Base-by-base conservation (phyloP, 2,888 invertebrate genomes). In the Stenodema calcarata region DNA sequence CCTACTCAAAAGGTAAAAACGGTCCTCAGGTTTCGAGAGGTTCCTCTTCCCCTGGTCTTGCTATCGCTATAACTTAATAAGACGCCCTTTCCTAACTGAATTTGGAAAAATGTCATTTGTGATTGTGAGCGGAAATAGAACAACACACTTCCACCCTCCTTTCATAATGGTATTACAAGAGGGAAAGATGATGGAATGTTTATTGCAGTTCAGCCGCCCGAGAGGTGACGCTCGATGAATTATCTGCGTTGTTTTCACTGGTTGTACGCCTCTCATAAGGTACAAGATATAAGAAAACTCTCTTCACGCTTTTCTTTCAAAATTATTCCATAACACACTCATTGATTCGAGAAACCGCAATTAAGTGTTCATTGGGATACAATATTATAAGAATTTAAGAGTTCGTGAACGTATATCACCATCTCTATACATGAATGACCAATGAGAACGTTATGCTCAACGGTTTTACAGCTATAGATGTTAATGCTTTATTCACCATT, bases 1-100 rank as follows among this genome's bases (percentile, higher is more conserved):
- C 23, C 73, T 73, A 62, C 84, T 80, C 54, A 78, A 42, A 84
- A 30, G 47, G 44, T 70, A 84, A 84, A 84, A 84, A 84, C 84
- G 18, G 82, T 69, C 70, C 14, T 69, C 27, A 28, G 80, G 28
- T 42, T 80, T 80, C 80, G n/a, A 80, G 80, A 30, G 47, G 80
- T 78, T 78, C 47, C 44, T 41, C 41, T 11, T 4, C 44, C 78
- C 23, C 62, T 11, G 62, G 23, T 62, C 9, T 62, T 23, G 44
- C 50, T 28, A 80, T 80, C 54, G 47, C 80, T 12, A 16, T 80
- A 80, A 80, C 80, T 54, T 80, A 80, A 50, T 54, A 80, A 54
- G 80, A 80, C 80, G 80, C 30, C 80, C 80, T 80, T 80, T 42
- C 54, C 27, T 27, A 54, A 30, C 54, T 28, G 28, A 50, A 28